Percentiles rank a stretch among this genome's conserved stretches.
phyloP scores from a whole-genome alignment of 2,113 vertebrate genomes.

The Lathamus discolor region DNA sequence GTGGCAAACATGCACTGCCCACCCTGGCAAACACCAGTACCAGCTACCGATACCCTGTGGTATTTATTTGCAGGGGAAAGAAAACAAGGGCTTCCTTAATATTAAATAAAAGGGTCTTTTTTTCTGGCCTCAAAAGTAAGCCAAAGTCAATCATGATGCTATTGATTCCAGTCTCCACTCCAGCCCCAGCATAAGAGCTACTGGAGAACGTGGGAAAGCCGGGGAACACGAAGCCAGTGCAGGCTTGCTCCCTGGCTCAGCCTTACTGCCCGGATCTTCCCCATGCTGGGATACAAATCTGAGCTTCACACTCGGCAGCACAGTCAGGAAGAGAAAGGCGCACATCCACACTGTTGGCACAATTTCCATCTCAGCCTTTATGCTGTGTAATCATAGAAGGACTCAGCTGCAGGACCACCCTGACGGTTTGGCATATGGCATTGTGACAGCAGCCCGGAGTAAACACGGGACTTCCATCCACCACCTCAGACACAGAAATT shows the following conservation, averaged over 20 bases:
- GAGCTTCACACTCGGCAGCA: rapidly evolving
- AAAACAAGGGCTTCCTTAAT: not conserved
- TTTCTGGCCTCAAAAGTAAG: not conserved
- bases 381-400: not conserved
- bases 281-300: rapidly evolving
- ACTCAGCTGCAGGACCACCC: not conserved
- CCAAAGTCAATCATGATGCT: not conserved
- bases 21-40: not conserved
- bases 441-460: not conserved
- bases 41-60: rapidly evolving
- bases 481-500: not conserved
- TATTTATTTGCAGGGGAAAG: rapidly evolving
- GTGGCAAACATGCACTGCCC: rapidly evolving
- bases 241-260: not conserved
- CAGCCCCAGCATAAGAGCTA: not conserved
- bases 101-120: not conserved
- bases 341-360: not conserved
- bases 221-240: rapidly evolving
- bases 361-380: rapidly evolving
- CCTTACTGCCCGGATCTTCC: not conserved
- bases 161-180: rapidly evolving
- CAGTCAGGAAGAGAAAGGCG: not conserved
- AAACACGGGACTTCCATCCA: rapidly evolving
- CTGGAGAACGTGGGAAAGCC: not conserved
- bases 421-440: not conserved